These are phyloP conservation scores for Meriones psammophilus DNA, from an alignment of 2,797 vertebrate species.

Conservation along the genomic window DNA sequence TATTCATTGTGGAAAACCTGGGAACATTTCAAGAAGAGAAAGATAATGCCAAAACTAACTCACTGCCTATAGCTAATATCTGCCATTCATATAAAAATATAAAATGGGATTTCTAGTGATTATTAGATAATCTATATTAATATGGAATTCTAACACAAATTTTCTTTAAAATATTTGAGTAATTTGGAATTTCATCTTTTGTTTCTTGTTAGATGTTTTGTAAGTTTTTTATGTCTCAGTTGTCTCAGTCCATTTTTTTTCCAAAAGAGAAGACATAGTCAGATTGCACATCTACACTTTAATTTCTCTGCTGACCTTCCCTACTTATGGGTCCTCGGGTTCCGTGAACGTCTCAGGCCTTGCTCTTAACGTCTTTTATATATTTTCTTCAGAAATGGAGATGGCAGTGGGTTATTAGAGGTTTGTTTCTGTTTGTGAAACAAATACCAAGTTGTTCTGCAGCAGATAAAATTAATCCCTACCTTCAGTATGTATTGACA, in stretches of 20 bases:
- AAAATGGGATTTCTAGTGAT: background rate
- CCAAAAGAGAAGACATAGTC: background rate
- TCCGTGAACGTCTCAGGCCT: background rate
- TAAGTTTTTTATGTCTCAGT: background rate
- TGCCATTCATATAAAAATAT: background rate
- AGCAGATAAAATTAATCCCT: background rate
- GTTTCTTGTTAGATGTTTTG: slow-evolving; percentile 14
- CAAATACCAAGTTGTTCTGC: background rate
- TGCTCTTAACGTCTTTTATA: background rate
- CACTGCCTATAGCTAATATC: background rate
- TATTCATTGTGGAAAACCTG: slow-evolving; percentile 33
- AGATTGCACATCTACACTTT: background rate
- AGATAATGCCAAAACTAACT: slow-evolving; percentile 21
- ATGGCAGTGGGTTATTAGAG: background rate
- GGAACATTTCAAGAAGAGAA: slow-evolving; percentile 32
- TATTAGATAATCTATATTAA: slow-evolving; percentile 13
- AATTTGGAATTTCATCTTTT: background rate
- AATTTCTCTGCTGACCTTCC: background rate
- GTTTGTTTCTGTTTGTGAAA: background rate
- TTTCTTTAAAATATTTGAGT: slow-evolving; percentile 37
- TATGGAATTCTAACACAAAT: background rate
- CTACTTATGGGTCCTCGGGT: background rate
- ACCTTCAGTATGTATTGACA: background rate
- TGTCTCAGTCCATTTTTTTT: background rate
- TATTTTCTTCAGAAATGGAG: background rate